Base-by-base conservation (phyloP, 1,140 invertebrate genomes). In the Drosophila kohkoa region DNA sequence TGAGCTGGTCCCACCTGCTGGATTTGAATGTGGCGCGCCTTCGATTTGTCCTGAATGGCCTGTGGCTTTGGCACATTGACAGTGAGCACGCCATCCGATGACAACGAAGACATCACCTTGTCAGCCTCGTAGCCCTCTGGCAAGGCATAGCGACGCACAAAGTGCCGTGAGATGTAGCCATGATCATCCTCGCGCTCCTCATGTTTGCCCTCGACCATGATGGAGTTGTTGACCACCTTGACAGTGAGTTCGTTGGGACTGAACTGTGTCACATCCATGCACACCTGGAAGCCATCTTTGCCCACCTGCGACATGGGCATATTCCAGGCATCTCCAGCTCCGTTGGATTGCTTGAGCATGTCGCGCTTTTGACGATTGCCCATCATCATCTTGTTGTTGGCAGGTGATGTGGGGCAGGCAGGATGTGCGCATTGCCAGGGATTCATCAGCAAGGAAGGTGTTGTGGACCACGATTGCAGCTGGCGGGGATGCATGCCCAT, bases 241-340 rank as follows among this genome's bases (percentile, higher is more conserved):
- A 97, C 96, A 7, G 93, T 94, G 32, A 97, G 94, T 90, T 97
- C 96, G 63, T 96, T 95, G 0, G 96, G 96, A 41, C 94, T 94
- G 92, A 94, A 96, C 46, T 96, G 95, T 10, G 95, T 93, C 1
- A 96, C 94, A 76, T 96, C 95, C 81, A 96, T 92, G 75, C 94
- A 94, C 63, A 95, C 94, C 79, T 95, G 93, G 75, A 94, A 93
- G 1, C 89, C 89, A 38, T 91, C 79, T 49, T 88, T 91, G 41
- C 88, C 83, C 77, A 86, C 51, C 41, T 86, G 81, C 0, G 52
- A 49, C 2, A 69, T 8, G 5, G 71, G 57, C 55, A 46, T 54
- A n/a, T 13, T 25, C 57, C 62, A 66, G 5, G 3, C 3, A 8
- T 74, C 71, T 7, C 10, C 30, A 3, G 20, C 8, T 2, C 13